A percentile compares a stretch with the other conserved stretches of the same genome.
Conservation (phyloP, 92 coral and sea anemone species). For the Meandrina meandrites region DNA sequence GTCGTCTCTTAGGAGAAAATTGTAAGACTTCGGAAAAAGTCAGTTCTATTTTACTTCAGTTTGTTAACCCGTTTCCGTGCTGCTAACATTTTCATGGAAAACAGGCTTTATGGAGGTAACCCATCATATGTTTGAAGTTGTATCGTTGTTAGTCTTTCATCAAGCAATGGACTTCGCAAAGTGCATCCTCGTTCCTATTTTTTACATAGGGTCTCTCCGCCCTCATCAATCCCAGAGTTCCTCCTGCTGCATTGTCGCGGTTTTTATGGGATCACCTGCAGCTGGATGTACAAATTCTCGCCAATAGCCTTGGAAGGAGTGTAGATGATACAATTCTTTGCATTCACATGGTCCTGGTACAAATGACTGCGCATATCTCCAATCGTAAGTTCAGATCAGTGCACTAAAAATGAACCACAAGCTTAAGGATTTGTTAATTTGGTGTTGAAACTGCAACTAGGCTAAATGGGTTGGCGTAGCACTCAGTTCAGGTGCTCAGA, state of each 20-base stretch:
- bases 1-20: too few relatives aligned
- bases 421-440: neutral
- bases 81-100: neutral
- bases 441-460: neutral
- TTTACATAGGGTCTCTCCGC: conserved; percentile 25
- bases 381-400: conserved; percentile 49
- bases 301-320: conserved; percentile 68
- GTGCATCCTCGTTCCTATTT: neutral
- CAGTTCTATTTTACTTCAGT: too few relatives aligned
- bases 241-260: conserved; percentile 31
- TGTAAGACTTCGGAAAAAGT: too few relatives aligned
- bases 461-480: neutral
- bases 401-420: too few relatives aligned
- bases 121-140: neutral
- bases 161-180: neutral
- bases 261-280: conserved; percentile 72
- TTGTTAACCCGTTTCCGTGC: neutral
- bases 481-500: neutral
- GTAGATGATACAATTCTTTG: conserved; percentile 70
- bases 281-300: conserved; percentile 67
- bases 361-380: conserved; percentile 37
- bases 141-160: neutral
- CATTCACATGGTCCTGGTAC: conserved; percentile 59
- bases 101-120: neutral
- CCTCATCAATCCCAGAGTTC: conserved; percentile 62